A percentile compares a stretch with the other conserved stretches of the same genome.
Evolutionary conservation across 2,888 invertebrate species (phyloP).

Genomic region (Chironomus riparius): DNA sequence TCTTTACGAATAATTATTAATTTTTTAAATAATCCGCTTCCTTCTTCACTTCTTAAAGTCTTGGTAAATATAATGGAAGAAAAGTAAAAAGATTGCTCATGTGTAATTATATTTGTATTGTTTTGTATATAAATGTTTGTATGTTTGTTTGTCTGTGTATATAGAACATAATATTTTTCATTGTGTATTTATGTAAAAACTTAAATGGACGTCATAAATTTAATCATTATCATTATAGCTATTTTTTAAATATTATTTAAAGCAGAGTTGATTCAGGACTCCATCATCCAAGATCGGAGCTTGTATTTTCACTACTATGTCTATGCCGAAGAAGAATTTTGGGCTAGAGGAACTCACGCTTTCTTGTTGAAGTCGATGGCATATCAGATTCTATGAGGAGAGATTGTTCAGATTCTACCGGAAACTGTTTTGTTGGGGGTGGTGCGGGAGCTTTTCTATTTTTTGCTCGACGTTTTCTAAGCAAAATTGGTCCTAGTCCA

Average conservation of each 20-base stretch:
- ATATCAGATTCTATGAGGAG: conserved; percentile 36
- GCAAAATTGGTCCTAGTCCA: conserved; percentile 44
- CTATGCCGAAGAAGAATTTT: conserved; percentile 40
- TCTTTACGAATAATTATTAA: no score
- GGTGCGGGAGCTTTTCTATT: conserved; percentile 50
- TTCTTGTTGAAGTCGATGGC: conserved; percentile 31
- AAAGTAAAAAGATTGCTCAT: no score
- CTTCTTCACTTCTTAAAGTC: no score
- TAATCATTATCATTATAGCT: neutral
- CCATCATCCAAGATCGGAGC: neutral
- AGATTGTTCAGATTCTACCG: conserved; percentile 33
- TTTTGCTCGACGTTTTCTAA: conserved; percentile 52
- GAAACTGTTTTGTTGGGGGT: conserved; percentile 36
- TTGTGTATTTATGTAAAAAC: neutral
- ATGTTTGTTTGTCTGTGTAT: neutral
- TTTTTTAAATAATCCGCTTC: no score
- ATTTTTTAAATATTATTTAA: neutral
- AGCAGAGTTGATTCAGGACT: neutral
- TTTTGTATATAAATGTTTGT: neutral
- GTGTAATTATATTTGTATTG: no score
- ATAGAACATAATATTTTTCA: neutral
- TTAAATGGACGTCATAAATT: neutral
- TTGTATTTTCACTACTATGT: neutral
- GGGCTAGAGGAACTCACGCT: conserved; percentile 43
- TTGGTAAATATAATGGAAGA: no score